Evolutionary conservation across 2,888 invertebrate genomes (phyloP).

Genomic region (Caenorhabditis sp.): DNA sequence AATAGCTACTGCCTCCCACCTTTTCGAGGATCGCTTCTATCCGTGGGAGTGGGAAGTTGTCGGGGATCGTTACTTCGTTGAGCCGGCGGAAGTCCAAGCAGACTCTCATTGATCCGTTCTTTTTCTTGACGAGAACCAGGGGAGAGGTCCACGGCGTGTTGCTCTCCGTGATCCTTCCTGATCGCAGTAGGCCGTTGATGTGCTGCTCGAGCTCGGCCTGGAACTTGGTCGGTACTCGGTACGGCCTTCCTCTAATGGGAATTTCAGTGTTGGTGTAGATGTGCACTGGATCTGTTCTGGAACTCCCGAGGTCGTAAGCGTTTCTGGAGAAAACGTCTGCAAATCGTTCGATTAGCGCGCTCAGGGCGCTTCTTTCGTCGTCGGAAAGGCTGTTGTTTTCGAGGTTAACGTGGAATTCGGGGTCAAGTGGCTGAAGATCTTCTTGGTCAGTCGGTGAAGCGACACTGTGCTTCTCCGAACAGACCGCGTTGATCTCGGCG

Average conservation of each 20-base stretch:
- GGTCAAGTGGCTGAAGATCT: not conserved
- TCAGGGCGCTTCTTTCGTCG: not conserved
- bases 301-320: slow-evolving; percentile 62
- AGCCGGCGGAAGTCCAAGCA: slow-evolving; percentile 64
- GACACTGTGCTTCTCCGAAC: too few species aligned
- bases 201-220: slow-evolving; percentile 60
- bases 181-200: slow-evolving; percentile 53
- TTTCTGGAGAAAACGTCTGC: slow-evolving; percentile 57
- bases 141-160: slow-evolving; percentile 65
- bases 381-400: not conserved
- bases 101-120: slow-evolving; percentile 61
- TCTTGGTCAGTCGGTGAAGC: not conserved
- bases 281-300: slow-evolving; percentile 44
- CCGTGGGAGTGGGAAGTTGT: slow-evolving; percentile 59
- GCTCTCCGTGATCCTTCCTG: slow-evolving; percentile 53
- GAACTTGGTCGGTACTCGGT: slow-evolving; percentile 54
- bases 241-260: slow-evolving; percentile 35
- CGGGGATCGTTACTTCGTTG: slow-evolving; percentile 58
- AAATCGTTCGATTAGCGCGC: slow-evolving; percentile 8
- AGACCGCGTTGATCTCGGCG: too few species aligned
- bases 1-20: slow-evolving; percentile 36
- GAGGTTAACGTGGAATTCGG: slow-evolving; percentile 1
- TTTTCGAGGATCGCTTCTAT: slow-evolving; percentile 55
- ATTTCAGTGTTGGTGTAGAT: slow-evolving; percentile 62
- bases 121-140: slow-evolving; percentile 60